A percentile compares a stretch with the other conserved stretches of the same genome.
These are phyloP conservation scores for Sciaenops ocellatus DNA, from an alignment of 2,797 vertebrate genomes.

Conservation along the genomic window DNA sequence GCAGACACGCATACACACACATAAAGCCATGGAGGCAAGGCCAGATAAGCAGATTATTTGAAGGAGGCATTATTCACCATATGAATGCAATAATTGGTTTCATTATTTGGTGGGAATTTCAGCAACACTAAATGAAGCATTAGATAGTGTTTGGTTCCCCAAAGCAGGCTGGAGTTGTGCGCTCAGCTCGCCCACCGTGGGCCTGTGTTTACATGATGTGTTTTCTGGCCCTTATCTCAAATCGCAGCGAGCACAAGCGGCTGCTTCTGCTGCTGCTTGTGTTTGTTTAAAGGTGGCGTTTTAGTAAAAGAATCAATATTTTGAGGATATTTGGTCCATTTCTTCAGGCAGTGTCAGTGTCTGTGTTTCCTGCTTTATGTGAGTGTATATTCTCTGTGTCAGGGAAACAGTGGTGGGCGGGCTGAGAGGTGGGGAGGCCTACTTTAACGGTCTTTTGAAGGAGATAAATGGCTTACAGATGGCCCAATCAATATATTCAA, in stretches of 20 bases:
- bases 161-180: constrained; percentile 51
- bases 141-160: constrained; percentile 62
- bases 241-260: constrained; percentile 51
- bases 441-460: constrained; percentile 87
- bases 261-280: constrained; percentile 44
- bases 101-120: constrained; percentile 75
- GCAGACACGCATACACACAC: constrained; percentile 35
- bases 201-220: constrained; percentile 63
- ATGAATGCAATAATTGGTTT: constrained; percentile 81
- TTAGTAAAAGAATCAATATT: constrained; percentile 46
- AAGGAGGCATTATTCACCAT: constrained; percentile 77
- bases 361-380: constrained; percentile 39
- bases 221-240: constrained; percentile 63
- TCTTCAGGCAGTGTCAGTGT: constrained; percentile 21
- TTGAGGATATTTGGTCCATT: constrained; percentile 42
- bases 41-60: constrained; percentile 83
- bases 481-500: constrained; percentile 90
- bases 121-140: constrained; percentile 69
- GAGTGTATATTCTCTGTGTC: constrained; percentile 66
- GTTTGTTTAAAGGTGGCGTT: constrained; percentile 64
- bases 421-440: constrained; percentile 78
- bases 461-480: constrained; percentile 91
- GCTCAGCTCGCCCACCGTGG: constrained; percentile 38
- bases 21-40: constrained; percentile 64
- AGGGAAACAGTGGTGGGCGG: constrained; percentile 80